A percentile compares a stretch with the other conserved stretches of the same genome.
phyloP scores from a whole-genome alignment of 2,888 invertebrate genomes.

The Phyllotreta striolata region DNA sequence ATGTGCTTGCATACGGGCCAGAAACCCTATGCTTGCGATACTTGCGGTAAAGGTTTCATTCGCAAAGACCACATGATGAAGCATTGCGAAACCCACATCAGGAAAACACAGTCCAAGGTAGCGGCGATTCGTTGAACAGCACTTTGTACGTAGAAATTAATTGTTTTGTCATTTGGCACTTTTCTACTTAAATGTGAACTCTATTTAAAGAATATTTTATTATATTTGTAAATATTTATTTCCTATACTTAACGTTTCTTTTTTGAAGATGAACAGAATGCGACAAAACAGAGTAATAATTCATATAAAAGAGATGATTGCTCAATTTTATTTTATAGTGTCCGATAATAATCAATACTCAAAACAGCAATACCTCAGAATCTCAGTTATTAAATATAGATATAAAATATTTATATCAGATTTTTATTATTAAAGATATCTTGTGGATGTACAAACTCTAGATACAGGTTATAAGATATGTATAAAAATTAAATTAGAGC shows the following conservation, averaged over 20 bases:
- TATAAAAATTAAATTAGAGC: constrained; percentile 40
- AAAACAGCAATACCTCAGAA: constrained; percentile 63
- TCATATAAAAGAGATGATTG: constrained; percentile 47
- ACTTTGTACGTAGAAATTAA: constrained; percentile 48
- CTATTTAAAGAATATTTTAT: constrained; percentile 46
- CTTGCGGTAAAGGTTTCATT: constrained; percentile 87
- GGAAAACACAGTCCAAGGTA: constrained; percentile 61
- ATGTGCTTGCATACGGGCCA: constrained; percentile 87
- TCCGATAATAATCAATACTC: constrained; percentile 55
- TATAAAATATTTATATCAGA: constrained; percentile 61
- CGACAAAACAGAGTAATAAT: constrained; percentile 48
- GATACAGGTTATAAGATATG: constrained; percentile 51
- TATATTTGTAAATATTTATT: constrained; percentile 51
- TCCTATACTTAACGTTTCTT: constrained; percentile 40
- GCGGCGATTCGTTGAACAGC: constrained; percentile 45
- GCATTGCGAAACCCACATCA: constrained; percentile 82
- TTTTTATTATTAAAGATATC: constrained; percentile 54
- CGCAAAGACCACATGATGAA: constrained; percentile 92
- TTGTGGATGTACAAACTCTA: constrained; percentile 60
- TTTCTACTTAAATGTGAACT: constrained; percentile 53
- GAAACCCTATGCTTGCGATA: constrained; percentile 82
- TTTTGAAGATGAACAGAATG: constrained; percentile 41
- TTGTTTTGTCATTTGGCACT: constrained; percentile 52
- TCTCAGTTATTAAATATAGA: constrained; percentile 60
- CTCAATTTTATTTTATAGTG: constrained; percentile 51